Evolutionary conservation across 2,113 vertebrate genomes (phyloP).

Genomic region (Sinocyclocheilus rhinocerous): DNA sequence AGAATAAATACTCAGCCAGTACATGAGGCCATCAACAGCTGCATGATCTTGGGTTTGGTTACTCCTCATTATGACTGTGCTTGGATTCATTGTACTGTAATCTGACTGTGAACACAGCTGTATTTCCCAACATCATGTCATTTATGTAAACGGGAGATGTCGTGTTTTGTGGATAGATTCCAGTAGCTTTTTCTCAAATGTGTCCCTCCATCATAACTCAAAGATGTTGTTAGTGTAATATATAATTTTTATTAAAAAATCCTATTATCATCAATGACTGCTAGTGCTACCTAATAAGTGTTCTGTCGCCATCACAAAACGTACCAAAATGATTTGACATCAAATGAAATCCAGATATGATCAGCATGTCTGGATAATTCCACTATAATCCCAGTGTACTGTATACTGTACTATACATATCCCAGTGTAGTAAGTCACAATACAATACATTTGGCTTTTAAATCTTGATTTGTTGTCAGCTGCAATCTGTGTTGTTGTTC

Average conservation of each 20-base stretch:
- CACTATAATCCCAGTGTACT: neutral
- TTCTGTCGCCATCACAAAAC: neutral
- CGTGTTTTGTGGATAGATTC: neutral
- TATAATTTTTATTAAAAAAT: neutral
- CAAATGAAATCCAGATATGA: neutral
- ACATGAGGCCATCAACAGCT: constrained; percentile 9
- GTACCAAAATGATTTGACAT: neutral
- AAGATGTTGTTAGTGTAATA: neutral
- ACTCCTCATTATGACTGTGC: neutral
- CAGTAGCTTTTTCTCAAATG: neutral
- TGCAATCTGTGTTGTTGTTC: neutral
- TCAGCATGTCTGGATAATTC: neutral
- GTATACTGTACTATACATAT: neutral
- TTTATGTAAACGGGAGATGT: neutral
- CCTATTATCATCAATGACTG: no score
- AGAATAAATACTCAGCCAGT: neutral
- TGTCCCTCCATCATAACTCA: neutral
- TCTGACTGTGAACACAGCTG: neutral
- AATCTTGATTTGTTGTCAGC: neutral
- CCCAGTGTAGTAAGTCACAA: neutral
- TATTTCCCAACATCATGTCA: neutral
- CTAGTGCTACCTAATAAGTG: no score
- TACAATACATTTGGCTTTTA: neutral
- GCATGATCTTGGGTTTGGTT: neutral
- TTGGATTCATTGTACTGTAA: neutral